These are phyloP conservation scores for Aricia agestis DNA, from an alignment of 1,140 invertebrate species.

Conservation along the genomic window DNA sequence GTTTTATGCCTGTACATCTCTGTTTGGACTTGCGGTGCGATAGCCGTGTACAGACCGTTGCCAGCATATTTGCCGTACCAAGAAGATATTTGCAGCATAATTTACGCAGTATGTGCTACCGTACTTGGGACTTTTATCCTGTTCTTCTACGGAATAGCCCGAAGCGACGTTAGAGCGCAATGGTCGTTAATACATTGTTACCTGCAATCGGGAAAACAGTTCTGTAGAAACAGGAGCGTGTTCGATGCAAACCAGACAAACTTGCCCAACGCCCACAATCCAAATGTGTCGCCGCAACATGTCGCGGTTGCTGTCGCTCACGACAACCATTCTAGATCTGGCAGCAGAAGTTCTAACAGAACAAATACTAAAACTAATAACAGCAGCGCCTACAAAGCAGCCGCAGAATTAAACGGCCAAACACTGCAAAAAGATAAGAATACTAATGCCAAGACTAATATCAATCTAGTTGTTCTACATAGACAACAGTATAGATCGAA, in stretches of 20 bases:
- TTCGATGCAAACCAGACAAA: constrained; percentile 80
- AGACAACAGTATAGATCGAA: constrained; percentile 83
- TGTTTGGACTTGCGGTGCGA: constrained; percentile 84
- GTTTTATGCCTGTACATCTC: constrained; percentile 85
- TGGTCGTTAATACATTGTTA: constrained; percentile 82
- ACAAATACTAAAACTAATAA: constrained; percentile 76
- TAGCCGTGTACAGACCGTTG: constrained; percentile 81
- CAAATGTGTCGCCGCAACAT: constrained; percentile 49
- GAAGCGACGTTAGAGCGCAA: constrained; percentile 87
- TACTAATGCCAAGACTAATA: constrained; percentile 71
- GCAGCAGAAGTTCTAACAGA: constrained; percentile 78
- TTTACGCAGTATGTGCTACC: constrained; percentile 84
- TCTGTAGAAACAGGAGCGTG: constrained; percentile 80
- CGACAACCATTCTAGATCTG: constrained; percentile 66
- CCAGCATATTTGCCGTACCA: constrained; percentile 79
- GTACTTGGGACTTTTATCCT: constrained; percentile 89
- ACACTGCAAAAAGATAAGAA: constrained; percentile 68
- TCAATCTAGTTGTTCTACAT: constrained; percentile 82
- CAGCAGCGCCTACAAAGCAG: constrained; percentile 75
- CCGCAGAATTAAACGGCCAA: constrained; percentile 72
- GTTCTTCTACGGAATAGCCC: constrained; percentile 89
- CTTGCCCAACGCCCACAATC: constrained; percentile 69
- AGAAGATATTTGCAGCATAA: constrained; percentile 86
- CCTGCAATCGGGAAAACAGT: constrained; percentile 78
- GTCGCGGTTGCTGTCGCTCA: constrained; percentile 4